These are phyloP conservation scores for Drosophila seguyi DNA, from an alignment of 1,140 invertebrate genomes.

Conservation along the genomic window DNA sequence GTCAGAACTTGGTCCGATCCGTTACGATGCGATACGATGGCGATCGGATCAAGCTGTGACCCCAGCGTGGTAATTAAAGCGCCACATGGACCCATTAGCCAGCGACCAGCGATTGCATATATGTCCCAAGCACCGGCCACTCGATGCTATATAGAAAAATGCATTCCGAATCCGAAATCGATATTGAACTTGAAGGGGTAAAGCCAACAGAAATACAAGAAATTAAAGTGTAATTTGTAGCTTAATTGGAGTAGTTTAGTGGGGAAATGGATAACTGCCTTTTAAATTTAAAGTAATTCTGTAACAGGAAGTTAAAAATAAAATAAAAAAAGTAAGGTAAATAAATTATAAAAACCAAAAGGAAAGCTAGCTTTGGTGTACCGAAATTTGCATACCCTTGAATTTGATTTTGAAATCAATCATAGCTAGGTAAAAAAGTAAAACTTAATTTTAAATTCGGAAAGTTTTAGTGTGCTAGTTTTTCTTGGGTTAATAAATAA, in stretches of 20 bases:
- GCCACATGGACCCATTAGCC: conserved; percentile 29
- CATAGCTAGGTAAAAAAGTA: no score
- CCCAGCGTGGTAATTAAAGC: conserved; percentile 38
- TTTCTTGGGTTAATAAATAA: no score
- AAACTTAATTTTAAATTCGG: no score
- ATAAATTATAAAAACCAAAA: no score
- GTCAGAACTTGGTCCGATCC: conserved; percentile 32
- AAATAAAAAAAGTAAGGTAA: no score
- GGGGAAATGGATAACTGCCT: not conserved
- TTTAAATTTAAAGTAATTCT: not conserved
- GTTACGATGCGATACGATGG: not conserved
- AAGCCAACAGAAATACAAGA: not conserved
- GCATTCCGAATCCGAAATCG: conserved; percentile 14
- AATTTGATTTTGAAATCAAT: no score
- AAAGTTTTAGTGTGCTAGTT: no score
- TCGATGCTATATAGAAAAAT: not conserved
- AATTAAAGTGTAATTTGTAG: not conserved
- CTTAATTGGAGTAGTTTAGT: not conserved
- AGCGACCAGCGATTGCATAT: conserved; percentile 15
- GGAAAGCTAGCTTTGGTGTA: no score
- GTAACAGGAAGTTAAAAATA: no score
- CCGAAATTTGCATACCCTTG: no score
- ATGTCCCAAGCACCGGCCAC: not conserved
- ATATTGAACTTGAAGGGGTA: not conserved
- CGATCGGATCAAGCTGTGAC: conserved; percentile 31